Conservation (phyloP, 2,113 vertebrate genomes). For the Syrrhaptes paradoxus region DNA sequence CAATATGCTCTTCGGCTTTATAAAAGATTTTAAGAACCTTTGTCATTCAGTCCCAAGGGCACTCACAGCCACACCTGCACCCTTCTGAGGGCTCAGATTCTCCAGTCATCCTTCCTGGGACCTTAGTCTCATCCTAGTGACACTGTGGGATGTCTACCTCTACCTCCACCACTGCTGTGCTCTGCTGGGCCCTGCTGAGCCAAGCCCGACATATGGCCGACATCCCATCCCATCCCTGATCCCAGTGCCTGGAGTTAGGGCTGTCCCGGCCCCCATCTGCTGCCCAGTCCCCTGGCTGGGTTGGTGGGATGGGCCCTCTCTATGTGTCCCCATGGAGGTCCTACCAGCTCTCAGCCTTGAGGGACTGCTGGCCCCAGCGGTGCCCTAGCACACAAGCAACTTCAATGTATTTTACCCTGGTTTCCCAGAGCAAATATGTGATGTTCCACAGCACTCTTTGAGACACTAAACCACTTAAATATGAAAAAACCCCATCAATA, state of each 20-base stretch:
- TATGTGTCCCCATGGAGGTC: too few relatives aligned
- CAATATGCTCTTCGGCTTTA: not conserved
- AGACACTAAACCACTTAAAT: not conserved
- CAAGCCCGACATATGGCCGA: not conserved
- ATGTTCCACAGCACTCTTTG: not conserved
- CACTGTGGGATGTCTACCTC: not conserved
- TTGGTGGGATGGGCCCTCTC: not conserved
- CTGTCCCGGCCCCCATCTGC: not conserved
- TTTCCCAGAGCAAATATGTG: not conserved
- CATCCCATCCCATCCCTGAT: too few relatives aligned
- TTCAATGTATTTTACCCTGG: not conserved
- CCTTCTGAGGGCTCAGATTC: not conserved
- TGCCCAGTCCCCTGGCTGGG: not conserved
- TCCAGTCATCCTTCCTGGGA: not conserved
- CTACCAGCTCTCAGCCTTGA: not conserved
- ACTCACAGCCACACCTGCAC: not conserved
- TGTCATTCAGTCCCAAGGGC: not conserved
- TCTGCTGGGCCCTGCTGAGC: not conserved
- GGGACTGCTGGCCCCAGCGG: not conserved
- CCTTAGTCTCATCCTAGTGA: too few relatives aligned
- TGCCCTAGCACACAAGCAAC: not conserved
- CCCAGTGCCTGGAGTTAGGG: too few relatives aligned
- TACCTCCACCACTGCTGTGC: not conserved
- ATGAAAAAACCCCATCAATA: not conserved
- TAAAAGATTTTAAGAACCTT: not conserved